Conservation (phyloP, 2,888 invertebrate genomes). For the Agriopis aurantiaria region DNA sequence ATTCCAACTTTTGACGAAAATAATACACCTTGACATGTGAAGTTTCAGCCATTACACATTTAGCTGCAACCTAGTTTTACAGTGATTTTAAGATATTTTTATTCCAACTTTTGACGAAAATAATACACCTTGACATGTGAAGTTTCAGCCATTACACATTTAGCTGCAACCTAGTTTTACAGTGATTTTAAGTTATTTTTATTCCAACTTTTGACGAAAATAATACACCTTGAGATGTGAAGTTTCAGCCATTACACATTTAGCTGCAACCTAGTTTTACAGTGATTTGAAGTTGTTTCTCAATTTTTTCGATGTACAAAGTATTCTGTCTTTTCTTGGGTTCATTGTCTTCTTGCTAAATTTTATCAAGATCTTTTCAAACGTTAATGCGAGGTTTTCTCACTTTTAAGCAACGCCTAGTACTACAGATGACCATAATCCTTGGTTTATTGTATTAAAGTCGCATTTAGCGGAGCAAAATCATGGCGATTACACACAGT, state of each 20-base stretch:
- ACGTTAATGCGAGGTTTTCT: no score
- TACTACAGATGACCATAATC: no score
- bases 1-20: constrained; percentile 35
- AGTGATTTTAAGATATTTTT: not conserved
- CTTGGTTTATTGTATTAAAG: no score
- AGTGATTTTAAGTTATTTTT: not conserved
- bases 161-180: no score
- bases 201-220: constrained; percentile 35
- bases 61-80: no score
- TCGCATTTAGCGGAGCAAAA: no score
- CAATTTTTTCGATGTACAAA: constrained; percentile 44
- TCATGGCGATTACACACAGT: no score
- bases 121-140: not conserved
- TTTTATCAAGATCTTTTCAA: no score
- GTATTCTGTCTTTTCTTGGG: not conserved
- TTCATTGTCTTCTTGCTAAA: no score
- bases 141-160: constrained; percentile 35
- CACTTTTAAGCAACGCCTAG: no score
- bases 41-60: constrained; percentile 35
- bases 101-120: constrained; percentile 35
- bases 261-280: no score
- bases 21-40: not conserved
- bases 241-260: constrained; percentile 35
- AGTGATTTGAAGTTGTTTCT: no score
- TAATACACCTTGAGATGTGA: not conserved